Conservation (phyloP, 2,888 invertebrate species). For the Noctua fimbriata region DNA sequence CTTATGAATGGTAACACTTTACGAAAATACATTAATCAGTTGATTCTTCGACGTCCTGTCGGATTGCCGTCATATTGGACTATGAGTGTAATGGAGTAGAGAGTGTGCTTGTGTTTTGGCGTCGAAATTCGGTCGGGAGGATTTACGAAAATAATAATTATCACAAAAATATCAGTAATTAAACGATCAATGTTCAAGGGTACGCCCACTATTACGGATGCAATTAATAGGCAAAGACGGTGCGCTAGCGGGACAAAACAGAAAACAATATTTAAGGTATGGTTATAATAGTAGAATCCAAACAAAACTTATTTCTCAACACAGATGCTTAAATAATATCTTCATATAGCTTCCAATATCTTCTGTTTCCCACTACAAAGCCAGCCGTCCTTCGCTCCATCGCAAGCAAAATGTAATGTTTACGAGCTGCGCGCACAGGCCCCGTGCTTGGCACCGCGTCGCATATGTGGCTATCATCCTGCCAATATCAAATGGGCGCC, state of each 20-base stretch:
- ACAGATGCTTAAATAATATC: background rate
- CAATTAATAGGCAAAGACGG: background rate
- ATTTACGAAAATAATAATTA: background rate
- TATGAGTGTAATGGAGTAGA: background rate
- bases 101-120: background rate
- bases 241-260: background rate
- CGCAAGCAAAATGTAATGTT: conserved; percentile 58
- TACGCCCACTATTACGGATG: background rate
- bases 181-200: background rate
- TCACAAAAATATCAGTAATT: background rate
- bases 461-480: conserved; percentile 68
- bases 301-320: background rate
- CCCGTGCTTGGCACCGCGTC: conserved; percentile 67
- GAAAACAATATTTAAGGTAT: background rate
- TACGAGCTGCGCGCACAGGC: conserved; percentile 52
- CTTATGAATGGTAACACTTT: background rate
- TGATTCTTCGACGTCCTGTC: background rate
- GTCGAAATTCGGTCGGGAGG: background rate
- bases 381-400: conserved; percentile 10
- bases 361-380: background rate
- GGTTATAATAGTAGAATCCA: background rate
- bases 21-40: background rate
- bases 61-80: background rate
- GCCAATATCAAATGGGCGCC: conserved; percentile 67
- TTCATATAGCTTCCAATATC: conserved; percentile 26